These are phyloP conservation scores for Eueides isabella DNA, from an alignment of 1,140 invertebrate genomes.

Conservation along the genomic window DNA sequence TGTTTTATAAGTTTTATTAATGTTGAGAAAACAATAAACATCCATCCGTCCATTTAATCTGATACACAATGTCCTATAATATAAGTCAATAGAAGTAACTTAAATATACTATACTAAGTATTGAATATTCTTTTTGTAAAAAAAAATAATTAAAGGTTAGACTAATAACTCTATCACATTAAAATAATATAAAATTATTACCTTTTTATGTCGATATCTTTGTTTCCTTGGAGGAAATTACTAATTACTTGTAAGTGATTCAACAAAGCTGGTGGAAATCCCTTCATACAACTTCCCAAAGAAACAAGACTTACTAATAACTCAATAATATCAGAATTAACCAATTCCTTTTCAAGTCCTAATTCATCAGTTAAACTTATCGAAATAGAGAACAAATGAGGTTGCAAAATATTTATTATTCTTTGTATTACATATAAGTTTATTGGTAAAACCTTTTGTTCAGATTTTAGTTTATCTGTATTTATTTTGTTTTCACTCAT, in stretches of 20 bases:
- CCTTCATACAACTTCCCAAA: slow-evolving; percentile 52
- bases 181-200: slow-evolving; percentile 22
- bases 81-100: too few relatives aligned
- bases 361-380: slow-evolving; percentile 35
- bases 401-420: slow-evolving; percentile 58
- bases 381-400: slow-evolving; percentile 48
- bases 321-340: slow-evolving; percentile 37
- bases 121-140: too few relatives aligned
- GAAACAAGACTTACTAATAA: slow-evolving; percentile 51
- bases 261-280: slow-evolving; percentile 54
- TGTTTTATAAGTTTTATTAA: too few relatives aligned
- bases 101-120: too few relatives aligned
- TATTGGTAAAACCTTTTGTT: slow-evolving; percentile 64
- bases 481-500: slow-evolving; percentile 40
- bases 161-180: too few relatives aligned
- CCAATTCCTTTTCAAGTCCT: not conserved
- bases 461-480: slow-evolving; percentile 36
- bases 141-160: too few relatives aligned
- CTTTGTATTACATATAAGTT: slow-evolving; percentile 70
- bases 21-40: too few relatives aligned
- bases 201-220: slow-evolving; percentile 43
- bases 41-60: too few relatives aligned
- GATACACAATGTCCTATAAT: too few relatives aligned
- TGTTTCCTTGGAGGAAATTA: slow-evolving; percentile 41
- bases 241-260: slow-evolving; percentile 51